phyloP scores from a whole-genome alignment of 2,888 invertebrate genomes.

The Germaria angustata region DNA sequence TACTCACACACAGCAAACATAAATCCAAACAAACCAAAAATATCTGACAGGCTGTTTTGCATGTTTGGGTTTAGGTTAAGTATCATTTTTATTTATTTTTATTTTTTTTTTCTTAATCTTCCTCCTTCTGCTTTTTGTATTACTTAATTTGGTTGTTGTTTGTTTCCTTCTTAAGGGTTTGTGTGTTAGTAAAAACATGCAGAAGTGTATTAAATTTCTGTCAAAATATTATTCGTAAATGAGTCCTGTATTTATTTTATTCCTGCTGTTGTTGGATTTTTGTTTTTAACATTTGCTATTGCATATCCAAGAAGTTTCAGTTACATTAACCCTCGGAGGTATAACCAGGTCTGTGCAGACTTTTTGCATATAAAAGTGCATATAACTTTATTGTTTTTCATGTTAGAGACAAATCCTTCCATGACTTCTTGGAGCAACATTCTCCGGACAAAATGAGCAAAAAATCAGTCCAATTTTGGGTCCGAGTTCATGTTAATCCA shows the following conservation, averaged over 20 bases:
- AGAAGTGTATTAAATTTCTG: conserved; percentile 62
- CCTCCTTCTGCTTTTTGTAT: background rate
- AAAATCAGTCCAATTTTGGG: no score
- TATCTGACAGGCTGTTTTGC: conserved; percentile 27
- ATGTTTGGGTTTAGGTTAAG: conserved; percentile 49
- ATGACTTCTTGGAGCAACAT: no score
- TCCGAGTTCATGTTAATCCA: no score
- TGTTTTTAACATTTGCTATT: no score
- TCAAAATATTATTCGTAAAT: conserved; percentile 58
- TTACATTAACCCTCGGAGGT: no score
- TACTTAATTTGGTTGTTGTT: background rate
- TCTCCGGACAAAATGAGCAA: no score
- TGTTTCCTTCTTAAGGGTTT: background rate
- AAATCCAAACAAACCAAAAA: conserved; percentile 15
- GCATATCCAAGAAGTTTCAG: conserved; percentile 45
- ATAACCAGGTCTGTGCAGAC: no score
- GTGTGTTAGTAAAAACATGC: background rate
- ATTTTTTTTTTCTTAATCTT: background rate
- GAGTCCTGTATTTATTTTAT: background rate
- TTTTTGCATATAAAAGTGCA: no score
- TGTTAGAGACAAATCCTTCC: no score
- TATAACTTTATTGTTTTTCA: no score
- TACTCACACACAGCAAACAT: background rate
- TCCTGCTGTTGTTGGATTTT: background rate
- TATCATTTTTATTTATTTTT: conserved; percentile 31